Conservation (phyloP, 2,888 invertebrate species). For the Archaeoteleia sp. region DNA sequence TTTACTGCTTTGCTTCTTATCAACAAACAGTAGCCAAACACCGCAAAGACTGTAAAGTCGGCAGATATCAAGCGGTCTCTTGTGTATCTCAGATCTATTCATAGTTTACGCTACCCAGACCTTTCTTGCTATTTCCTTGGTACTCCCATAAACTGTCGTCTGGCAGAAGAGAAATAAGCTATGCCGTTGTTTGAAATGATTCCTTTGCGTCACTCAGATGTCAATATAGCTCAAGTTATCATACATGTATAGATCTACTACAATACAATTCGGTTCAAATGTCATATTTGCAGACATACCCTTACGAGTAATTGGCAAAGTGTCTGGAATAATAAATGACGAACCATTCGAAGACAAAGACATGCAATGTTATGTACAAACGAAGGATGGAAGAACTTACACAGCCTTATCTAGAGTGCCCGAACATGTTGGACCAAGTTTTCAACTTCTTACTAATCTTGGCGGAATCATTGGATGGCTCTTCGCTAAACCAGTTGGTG, state of each 20-base stretch:
- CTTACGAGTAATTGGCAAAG: slow-evolving; percentile 90
- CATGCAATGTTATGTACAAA: slow-evolving; percentile 94
- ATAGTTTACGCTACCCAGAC: slow-evolving; percentile 59
- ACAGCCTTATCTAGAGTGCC: slow-evolving; percentile 92
- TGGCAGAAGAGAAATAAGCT: slow-evolving; percentile 40
- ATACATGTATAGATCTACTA: too few species aligned
- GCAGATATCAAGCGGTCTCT: slow-evolving; percentile 25
- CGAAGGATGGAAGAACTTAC: slow-evolving; percentile 90
- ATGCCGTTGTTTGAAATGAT: slow-evolving; percentile 49
- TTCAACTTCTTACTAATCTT: slow-evolving; percentile 89
- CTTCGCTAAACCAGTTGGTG: slow-evolving; percentile 87
- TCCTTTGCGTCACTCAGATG: slow-evolving; percentile 10
- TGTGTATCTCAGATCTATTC: slow-evolving; percentile 65
- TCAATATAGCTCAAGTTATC: too few species aligned
- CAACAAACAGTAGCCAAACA: not conserved
- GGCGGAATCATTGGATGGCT: slow-evolving; percentile 94
- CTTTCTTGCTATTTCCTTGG: slow-evolving; percentile 21
- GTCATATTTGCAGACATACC: slow-evolving; percentile 80
- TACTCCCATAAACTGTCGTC: slow-evolving; percentile 33
- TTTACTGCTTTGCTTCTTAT: too few species aligned
- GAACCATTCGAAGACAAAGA: slow-evolving; percentile 84
- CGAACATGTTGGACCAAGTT: slow-evolving; percentile 83
- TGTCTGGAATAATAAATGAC: slow-evolving; percentile 90
- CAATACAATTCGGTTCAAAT: too few species aligned
- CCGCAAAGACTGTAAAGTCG: slow-evolving; percentile 28